Evolutionary conservation across 2,797 vertebrate species (phyloP), one percentile per base, ranked within the genome.

Genomic region (Zalophus californianus): DNA sequence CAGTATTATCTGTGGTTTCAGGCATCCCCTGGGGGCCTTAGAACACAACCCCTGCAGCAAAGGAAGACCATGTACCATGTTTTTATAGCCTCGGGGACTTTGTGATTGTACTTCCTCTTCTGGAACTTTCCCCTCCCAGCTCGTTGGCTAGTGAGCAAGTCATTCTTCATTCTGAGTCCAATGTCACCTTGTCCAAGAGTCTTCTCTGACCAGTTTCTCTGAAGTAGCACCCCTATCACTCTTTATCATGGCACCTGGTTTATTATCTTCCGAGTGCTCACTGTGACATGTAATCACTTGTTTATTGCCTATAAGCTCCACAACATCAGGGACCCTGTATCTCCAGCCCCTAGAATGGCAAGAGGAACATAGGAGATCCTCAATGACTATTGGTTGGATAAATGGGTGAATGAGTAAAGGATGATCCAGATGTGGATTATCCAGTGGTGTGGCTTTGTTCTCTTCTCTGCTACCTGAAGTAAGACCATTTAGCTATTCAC

Each of bases 371-470:
- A 21, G 58, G 44, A 62, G n/a, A 5, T 1, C n/a, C 41, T 50
- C 50, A 8, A 0, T 10, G 11, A 20, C 32, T 54, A 5, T 60
- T 7, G 13, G 16, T 0, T 38, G 62, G 48, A 1, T 29, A 52
- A 23, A 20, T 27, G 18, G 32, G 35, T 10, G 6, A 64, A 20
- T 25, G 80, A 64, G 72, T 50, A 50, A 12, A 58, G 41, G n/a
- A 32, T 0, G 6, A 18, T 8, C 54, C 66, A 25, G 0, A 0
- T 1, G 20, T 32, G 56, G 62, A 58, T 27, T 58, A 38, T 25
- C n/a, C 38, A 50, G 7, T 0, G 23, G 7, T 13, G 23, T 3
- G 29, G 35, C 23, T 64, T 21, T 70, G 58, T 35, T 83, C 58
- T 94, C 68, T 50, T 50, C 16, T 50, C 62, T 48, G 72, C 82